Percentiles rank a stretch among this genome's conserved stretches.
Conservation (phyloP, 2,888 invertebrate species). For the Alloplasta piceator region DNA sequence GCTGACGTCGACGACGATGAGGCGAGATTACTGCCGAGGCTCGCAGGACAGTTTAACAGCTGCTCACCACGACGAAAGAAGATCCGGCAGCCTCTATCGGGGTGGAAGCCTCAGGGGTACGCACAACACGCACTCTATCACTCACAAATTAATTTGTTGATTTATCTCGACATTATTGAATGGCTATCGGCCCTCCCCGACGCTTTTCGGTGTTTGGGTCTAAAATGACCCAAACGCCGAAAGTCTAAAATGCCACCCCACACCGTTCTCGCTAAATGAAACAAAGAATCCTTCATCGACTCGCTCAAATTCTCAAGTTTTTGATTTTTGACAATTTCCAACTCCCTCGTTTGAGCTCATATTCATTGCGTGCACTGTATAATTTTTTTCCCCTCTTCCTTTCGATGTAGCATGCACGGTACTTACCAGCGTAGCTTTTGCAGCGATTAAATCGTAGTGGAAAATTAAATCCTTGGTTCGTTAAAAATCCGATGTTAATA, state of each 20-base stretch:
- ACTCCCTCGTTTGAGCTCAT: constrained; percentile 39
- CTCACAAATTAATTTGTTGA: constrained; percentile 48
- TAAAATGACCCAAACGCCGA: too few relatives aligned
- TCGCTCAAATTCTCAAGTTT: background rate
- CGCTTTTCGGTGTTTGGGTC: too few relatives aligned
- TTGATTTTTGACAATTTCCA: constrained; percentile 50
- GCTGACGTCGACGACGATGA: constrained; percentile 88
- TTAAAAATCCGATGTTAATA: constrained; percentile 71
- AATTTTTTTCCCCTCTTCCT: constrained; percentile 57
- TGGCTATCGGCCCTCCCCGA: too few relatives aligned
- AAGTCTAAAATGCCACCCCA: too few relatives aligned
- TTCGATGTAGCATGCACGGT: constrained; percentile 68
- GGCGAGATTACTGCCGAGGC: constrained; percentile 95
- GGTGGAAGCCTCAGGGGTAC: constrained; percentile 86
- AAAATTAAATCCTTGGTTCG: constrained; percentile 12
- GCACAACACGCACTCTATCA: constrained; percentile 80
- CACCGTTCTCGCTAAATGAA: background rate
- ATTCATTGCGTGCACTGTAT: constrained; percentile 49
- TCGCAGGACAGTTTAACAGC: constrained; percentile 95
- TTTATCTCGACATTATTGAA: too few relatives aligned
- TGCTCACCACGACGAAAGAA: constrained; percentile 85
- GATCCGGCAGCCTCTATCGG: constrained; percentile 87
- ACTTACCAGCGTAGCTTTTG: constrained; percentile 72
- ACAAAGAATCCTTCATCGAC: background rate
- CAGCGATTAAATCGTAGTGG: constrained; percentile 27